Percentiles rank a stretch among this genome's conserved stretches.
Conservation (phyloP, 2,113 vertebrate genomes). For the Mirounga angustirostris region DNA sequence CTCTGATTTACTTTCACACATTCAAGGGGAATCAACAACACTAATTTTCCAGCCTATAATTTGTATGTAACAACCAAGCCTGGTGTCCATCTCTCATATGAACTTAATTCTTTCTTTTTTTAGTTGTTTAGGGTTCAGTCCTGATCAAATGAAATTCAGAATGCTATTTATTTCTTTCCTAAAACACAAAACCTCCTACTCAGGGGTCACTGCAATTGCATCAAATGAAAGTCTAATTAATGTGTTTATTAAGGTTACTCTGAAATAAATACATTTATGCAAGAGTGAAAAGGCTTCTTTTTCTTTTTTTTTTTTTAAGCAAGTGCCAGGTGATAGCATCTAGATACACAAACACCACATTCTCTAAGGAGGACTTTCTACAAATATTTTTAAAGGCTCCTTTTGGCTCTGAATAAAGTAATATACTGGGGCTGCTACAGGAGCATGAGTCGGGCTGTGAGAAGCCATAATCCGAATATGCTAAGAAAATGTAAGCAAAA, state of each 20-base stretch:
- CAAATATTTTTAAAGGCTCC: constrained; percentile 70
- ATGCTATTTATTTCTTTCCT: background rate
- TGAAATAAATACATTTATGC: constrained; percentile 25
- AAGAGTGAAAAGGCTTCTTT: constrained; percentile 1
- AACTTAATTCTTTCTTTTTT: constrained; percentile 48
- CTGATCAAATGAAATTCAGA: constrained; percentile 68
- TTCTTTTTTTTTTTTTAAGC: background rate
- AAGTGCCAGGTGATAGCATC: constrained; percentile 54
- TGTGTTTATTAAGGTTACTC: constrained; percentile 35
- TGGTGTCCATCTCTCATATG: background rate
- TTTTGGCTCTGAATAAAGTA: constrained; percentile 78
- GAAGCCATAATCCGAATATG: constrained; percentile 83
- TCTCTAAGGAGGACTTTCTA: constrained; percentile 57
- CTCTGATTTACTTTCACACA: constrained; percentile 66
- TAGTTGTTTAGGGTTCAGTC: constrained; percentile 39
- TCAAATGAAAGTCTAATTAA: constrained; percentile 45
- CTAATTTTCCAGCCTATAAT: constrained; percentile 66
- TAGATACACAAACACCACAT: constrained; percentile 9
- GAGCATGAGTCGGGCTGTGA: constrained; percentile 68
- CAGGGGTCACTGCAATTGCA: background rate
- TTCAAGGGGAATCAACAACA: constrained; percentile 70
- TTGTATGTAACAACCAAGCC: constrained; percentile 48
- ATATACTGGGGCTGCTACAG: constrained; percentile 67
- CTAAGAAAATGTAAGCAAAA: constrained; percentile 87
- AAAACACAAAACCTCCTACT: constrained; percentile 55